A percentile compares a stretch with the other conserved stretches of the same genome.
phyloP scores from a whole-genome alignment of 2,888 invertebrate species.

The Leucania comma region DNA sequence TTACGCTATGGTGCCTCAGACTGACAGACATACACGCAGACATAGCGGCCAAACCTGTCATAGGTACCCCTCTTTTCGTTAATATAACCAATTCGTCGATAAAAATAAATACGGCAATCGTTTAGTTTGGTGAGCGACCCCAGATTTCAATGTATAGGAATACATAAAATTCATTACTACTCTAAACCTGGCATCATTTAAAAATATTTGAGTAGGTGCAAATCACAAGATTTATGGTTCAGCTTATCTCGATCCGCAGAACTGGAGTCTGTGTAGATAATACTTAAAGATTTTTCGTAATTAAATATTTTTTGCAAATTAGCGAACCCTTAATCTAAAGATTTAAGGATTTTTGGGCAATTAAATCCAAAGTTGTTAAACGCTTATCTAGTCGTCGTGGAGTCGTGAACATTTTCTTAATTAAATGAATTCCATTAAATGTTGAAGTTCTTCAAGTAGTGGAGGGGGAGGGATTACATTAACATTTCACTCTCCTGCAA shows the following conservation, averaged over 20 bases:
- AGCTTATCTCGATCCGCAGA: neutral
- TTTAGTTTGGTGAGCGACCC: no score
- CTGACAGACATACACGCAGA: no score
- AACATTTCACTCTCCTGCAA: constrained; percentile 23
- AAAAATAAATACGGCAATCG: no score
- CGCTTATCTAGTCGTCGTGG: constrained; percentile 32
- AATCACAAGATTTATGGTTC: neutral
- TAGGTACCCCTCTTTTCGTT: no score
- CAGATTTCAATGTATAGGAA: no score
- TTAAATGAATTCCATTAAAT: constrained; percentile 41
- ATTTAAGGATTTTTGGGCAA: constrained; percentile 33
- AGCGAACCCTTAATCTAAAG: constrained; percentile 17
- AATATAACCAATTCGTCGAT: no score
- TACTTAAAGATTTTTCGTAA: neutral
- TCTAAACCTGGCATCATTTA: no score
- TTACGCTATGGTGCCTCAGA: no score
- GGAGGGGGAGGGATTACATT: neutral
- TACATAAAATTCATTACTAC: no score
- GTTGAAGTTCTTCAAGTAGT: constrained; percentile 14
- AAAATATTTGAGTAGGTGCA: neutral
- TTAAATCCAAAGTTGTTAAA: constrained; percentile 43
- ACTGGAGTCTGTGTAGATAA: neutral
- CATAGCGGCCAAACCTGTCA: no score
- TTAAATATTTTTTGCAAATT: constrained; percentile 23
- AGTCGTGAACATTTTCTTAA: constrained; percentile 42